These are phyloP conservation scores for Drosophila meridionalis DNA, from an alignment of 2,888 invertebrate genomes.

Conservation along the genomic window DNA sequence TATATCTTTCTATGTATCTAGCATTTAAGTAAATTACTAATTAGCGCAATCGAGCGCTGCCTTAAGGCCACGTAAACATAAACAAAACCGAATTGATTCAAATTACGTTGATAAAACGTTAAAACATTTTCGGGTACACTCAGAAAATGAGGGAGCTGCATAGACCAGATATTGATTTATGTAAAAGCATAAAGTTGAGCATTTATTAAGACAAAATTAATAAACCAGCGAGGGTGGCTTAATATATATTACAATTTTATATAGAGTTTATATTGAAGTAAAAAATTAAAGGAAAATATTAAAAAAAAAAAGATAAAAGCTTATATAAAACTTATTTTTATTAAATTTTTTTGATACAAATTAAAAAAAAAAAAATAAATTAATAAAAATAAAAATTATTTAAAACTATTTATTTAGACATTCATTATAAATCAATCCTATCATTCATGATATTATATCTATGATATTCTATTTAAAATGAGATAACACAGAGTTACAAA, in stretches of 20 bases:
- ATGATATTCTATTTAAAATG: no score
- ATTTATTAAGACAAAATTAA: not conserved
- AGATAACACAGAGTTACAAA: no score
- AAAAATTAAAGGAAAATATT: not conserved
- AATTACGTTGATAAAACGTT: not conserved
- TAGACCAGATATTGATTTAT: not conserved
- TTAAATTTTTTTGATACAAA: no score
- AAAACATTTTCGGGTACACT: slow-evolving; percentile 2
- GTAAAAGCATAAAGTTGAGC: not conserved
- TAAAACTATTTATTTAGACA: no score
- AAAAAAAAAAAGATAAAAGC: no score
- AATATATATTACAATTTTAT: not conserved
- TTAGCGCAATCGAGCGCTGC: not conserved
- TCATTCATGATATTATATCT: no score
- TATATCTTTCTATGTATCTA: not conserved
- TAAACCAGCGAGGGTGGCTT: not conserved
- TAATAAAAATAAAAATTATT: no score
- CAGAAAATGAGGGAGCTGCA: not conserved
- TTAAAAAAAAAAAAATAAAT: no score
- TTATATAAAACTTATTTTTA: no score
- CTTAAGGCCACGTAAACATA: not conserved
- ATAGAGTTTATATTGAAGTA: not conserved
- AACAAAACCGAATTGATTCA: not conserved
- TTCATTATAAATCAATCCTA: no score
- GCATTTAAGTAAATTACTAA: slow-evolving; percentile 8